Evolutionary conservation across 2,888 invertebrate genomes (phyloP), one percentile per base, ranked within the genome.

Genomic region (Ametastegia equiseti): DNA sequence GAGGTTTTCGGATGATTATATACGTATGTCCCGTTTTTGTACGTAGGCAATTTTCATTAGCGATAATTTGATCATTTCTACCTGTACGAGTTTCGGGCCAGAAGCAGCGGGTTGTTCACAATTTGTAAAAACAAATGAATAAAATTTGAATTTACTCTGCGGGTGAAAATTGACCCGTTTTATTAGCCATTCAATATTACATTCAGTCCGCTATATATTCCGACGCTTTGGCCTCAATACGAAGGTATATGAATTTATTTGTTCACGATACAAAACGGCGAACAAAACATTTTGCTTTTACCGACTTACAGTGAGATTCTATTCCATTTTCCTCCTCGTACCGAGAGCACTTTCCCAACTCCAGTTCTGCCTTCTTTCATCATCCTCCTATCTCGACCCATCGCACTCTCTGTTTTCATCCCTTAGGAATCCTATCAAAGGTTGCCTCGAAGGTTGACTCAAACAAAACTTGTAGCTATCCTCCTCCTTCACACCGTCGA

Each of bases 81-180:
- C 54, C 23, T 23, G 23, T 11, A 54, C 19, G 54, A 23, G 19
- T 11, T 7, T 11, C 23, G 19, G 23, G 1, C 19, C 23, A 23
- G 23, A 54, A n/a, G n/a, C n/a, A n/a, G n/a, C n/a, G 54, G 54
- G 33, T 33, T 33, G 27, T 33, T 30, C 63, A 33, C 33, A 63
- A 63, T 63, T 63, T 63, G 63, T 63, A 30, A n/a, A 63, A 63
- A 33, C 63, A 63, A 13, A 33, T 63, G 30, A 63, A 30, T 63
- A 63, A 63, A 63, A 63, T 33, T 63, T 33, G 15, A n/a, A 63
- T 33, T 3, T 33, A 63, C 63, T 27, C 33, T 63, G 30, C 30
- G 19, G 63, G n/a, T 13, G n/a, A n/a, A n/a, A 65, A 65, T 7
- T 65, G 36, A 33, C 15, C 36, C n/a, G 6, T 54, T 54, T 54